phyloP scores from a whole-genome alignment of 2,797 vertebrate genomes.

The Sebastes oblongus region DNA sequence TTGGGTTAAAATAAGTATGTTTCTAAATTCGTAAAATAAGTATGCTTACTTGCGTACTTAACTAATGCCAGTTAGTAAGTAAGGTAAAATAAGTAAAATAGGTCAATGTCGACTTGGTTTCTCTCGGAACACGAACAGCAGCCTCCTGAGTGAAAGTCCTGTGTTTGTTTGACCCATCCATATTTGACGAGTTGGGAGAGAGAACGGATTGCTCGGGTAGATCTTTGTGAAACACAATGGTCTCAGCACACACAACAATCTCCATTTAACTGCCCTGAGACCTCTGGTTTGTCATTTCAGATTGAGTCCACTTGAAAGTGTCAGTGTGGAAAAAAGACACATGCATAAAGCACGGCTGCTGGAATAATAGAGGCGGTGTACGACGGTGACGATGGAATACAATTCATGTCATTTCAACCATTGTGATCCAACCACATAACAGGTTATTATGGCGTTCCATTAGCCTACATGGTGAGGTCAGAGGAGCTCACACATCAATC shows the following conservation, averaged over 20 bases:
- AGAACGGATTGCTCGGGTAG: too few relatives aligned
- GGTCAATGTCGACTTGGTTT: too few relatives aligned
- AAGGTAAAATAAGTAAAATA: too few relatives aligned
- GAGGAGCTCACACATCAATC: constrained; percentile 10
- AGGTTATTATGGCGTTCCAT: constrained; percentile 12
- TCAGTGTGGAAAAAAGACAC: not conserved
- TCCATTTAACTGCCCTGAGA: not conserved
- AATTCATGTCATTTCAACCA: not conserved
- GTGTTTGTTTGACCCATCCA: too few relatives aligned
- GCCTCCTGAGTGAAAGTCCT: too few relatives aligned
- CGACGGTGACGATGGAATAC: not conserved
- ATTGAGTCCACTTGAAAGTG: not conserved
- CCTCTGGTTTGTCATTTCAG: not conserved
- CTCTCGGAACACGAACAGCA: too few relatives aligned
- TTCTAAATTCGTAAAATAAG: too few relatives aligned
- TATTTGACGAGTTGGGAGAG: too few relatives aligned
- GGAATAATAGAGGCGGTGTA: not conserved
- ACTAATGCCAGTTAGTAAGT: too few relatives aligned
- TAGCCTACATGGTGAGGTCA: constrained; percentile 25
- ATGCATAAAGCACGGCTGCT: not conserved
- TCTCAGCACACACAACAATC: not conserved
- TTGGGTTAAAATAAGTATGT: too few relatives aligned
- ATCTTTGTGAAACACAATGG: not conserved
- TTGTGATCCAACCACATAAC: not conserved
- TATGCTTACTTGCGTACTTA: too few relatives aligned